Percentiles rank a stretch among this genome's conserved stretches.
Conservation (phyloP, 2,113 vertebrate species). For the Nicator chloris region DNA sequence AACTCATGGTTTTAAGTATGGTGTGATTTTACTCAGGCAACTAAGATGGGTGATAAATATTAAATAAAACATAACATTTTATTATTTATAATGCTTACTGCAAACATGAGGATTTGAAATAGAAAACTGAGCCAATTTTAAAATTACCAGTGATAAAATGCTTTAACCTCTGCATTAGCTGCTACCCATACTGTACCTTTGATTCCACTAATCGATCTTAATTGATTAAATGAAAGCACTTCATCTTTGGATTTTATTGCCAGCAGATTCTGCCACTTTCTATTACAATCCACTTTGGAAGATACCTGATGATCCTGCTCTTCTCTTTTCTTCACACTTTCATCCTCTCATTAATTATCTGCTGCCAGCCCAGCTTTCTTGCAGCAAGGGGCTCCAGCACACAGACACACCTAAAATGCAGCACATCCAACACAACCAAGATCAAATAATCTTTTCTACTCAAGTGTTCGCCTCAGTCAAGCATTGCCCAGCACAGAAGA, state of each 20-base stretch:
- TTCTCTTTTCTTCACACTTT: background rate
- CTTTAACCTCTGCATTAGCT: conserved; percentile 27
- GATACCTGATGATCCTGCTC: background rate
- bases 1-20: background rate
- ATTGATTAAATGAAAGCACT: conserved; percentile 25
- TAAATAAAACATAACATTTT: background rate
- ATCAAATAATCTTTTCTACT: background rate
- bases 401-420: background rate
- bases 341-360: background rate
- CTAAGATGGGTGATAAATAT: background rate
- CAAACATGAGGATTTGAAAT: background rate
- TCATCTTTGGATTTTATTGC: background rate
- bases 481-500: background rate
- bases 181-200: background rate
- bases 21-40: background rate
- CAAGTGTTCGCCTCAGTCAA: fast-evolving
- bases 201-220: background rate
- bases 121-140: background rate
- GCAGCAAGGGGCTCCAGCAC: background rate
- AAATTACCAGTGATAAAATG: conserved; percentile 12
- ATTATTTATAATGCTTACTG: background rate
- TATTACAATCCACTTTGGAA: background rate
- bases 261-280: conserved; percentile 13
- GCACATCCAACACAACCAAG: background rate
- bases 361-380: background rate